Evolutionary conservation across 2,797 vertebrate species (phyloP).

Genomic region (Hypotaenidia philippensis): DNA sequence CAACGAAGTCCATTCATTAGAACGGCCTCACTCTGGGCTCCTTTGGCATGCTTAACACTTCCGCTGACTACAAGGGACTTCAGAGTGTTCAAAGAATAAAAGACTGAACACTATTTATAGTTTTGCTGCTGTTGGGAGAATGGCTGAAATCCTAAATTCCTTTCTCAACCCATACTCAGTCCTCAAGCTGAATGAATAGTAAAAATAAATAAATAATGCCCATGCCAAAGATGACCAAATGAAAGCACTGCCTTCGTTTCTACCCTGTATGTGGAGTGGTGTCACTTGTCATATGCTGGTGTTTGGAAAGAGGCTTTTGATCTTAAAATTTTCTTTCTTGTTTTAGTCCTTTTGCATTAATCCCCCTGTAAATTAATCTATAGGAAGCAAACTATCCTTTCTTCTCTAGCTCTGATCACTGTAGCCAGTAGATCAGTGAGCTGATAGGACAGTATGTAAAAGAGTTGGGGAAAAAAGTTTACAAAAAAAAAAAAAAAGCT

Average conservation of each 20-base stretch:
- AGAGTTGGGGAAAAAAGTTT: background rate
- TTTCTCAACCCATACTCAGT: background rate
- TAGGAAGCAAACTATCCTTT: background rate
- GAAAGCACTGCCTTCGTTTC: conserved; percentile 45
- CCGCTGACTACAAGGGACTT: background rate
- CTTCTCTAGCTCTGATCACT: background rate
- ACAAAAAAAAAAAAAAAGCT: background rate
- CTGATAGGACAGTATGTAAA: background rate
- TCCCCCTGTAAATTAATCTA: background rate
- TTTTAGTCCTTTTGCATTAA: conserved; percentile 1
- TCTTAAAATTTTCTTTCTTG: background rate
- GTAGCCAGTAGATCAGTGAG: background rate
- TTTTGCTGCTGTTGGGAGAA: conserved; percentile 10
- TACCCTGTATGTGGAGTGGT: background rate
- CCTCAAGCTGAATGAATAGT: background rate
- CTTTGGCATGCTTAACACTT: conserved; percentile 25
- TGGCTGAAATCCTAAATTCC: conserved; percentile 10
- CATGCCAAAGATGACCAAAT: background rate
- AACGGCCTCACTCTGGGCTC: background rate
- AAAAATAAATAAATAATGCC: conserved; percentile 48
- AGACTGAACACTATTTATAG: conserved; percentile 38
- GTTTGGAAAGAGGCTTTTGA: background rate
- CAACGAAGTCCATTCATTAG: conserved; percentile 20
- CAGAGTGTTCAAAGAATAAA: conserved; percentile 20
- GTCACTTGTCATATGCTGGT: background rate